These are phyloP conservation scores for Forbesichthys papilliferus DNA, from an alignment of 2,113 vertebrate species.

Conservation along the genomic window DNA sequence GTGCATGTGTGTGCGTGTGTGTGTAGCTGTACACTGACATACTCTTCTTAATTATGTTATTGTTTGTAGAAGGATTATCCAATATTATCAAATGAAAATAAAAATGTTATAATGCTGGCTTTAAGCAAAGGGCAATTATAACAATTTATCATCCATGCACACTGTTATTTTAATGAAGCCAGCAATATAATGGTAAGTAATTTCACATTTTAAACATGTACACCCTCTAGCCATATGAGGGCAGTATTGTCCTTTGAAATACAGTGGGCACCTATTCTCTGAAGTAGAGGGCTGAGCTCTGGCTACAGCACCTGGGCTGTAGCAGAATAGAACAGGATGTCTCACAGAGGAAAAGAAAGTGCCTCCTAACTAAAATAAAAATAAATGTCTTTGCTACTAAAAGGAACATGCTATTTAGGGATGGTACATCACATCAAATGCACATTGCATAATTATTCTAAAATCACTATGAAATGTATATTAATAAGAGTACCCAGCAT, in stretches of 20 bases:
- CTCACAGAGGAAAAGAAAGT: conserved; percentile 2
- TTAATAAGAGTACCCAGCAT: neutral
- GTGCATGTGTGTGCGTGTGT: neutral
- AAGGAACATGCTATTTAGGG: neutral
- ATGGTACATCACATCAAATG: neutral
- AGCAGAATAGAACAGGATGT: neutral
- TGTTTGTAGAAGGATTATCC: too few species aligned
- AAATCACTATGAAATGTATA: too few species aligned
- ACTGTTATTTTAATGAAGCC: neutral
- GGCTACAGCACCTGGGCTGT: neutral
- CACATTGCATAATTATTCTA: neutral
- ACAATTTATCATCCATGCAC: neutral
- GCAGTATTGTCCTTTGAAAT: conserved; percentile 66
- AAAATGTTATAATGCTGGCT: too few species aligned
- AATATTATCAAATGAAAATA: too few species aligned
- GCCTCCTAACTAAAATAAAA: neutral
- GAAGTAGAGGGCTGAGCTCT: too few species aligned
- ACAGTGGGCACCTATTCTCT: neutral
- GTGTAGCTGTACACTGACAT: neutral
- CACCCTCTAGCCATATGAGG: conserved; percentile 48
- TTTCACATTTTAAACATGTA: conserved; percentile 7
- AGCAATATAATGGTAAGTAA: too few species aligned
- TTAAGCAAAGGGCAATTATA: too few species aligned
- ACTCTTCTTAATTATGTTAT: neutral
- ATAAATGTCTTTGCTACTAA: neutral